Conservation (phyloP, 2,797 vertebrate species). For the Hoplostethus mediterraneus region DNA sequence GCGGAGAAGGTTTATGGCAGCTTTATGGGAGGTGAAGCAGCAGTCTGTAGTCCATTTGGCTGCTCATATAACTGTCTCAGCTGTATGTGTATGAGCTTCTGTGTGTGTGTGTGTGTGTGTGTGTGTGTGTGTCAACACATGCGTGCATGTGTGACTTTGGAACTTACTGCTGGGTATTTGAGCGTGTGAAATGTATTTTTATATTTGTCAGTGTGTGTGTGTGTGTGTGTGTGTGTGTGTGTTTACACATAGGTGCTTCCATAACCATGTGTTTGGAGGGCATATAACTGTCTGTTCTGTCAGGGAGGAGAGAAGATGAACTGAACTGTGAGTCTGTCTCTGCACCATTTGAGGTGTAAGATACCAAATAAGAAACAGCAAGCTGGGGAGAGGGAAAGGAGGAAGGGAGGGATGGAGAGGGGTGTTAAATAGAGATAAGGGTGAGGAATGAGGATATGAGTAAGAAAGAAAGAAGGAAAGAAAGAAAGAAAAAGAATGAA, state of each 20-base stretch:
- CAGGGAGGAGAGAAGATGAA: constrained; percentile 51
- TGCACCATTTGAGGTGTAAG: constrained; percentile 72
- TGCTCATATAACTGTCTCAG: constrained; percentile 74
- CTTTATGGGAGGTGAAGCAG: constrained; percentile 79
- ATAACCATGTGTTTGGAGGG: constrained; percentile 38
- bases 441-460: constrained; percentile 19
- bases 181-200: constrained; percentile 44
- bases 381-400: constrained; percentile 32
- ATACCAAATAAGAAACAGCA: constrained; percentile 56
- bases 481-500: not conserved
- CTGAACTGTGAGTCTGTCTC: constrained; percentile 63
- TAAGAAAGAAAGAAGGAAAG: not conserved
- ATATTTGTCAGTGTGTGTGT: constrained; percentile 9
- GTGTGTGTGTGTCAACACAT: constrained; percentile 2
- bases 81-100: constrained; percentile 41
- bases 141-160: constrained; percentile 38
- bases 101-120: constrained; percentile 27
- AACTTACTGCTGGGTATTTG: constrained; percentile 41
- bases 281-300: constrained; percentile 55
- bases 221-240: constrained; percentile 8
- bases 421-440: constrained; percentile 53
- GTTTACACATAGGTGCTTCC: constrained; percentile 41
- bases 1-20: constrained; percentile 72
- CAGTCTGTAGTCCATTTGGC: constrained; percentile 75
- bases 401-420: constrained; percentile 14